phyloP scores from a whole-genome alignment of 2,888 invertebrate genomes.

The Alloscopus bannaensis region DNA sequence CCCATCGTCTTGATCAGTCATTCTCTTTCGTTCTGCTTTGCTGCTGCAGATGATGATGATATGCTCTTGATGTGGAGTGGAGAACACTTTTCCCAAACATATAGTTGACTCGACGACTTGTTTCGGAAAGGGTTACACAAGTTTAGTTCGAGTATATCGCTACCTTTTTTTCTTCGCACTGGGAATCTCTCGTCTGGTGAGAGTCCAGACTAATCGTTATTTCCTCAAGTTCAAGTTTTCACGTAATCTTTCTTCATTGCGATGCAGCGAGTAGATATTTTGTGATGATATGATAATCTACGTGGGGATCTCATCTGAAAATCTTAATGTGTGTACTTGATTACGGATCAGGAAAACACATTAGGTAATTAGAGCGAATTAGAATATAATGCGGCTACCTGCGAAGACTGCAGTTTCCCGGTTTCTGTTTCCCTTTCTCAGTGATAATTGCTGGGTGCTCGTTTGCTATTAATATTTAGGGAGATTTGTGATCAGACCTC shows the following conservation, averaged over 20 bases:
- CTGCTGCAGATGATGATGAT: slow-evolving; percentile 9
- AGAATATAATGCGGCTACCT: slow-evolving; percentile 21
- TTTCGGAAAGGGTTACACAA: background rate
- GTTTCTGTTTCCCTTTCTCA: slow-evolving; percentile 22
- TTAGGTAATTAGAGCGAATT: no score
- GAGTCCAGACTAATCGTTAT: background rate
- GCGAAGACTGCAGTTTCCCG: no score
- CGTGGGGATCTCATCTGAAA: slow-evolving; percentile 49
- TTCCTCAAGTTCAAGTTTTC: background rate
- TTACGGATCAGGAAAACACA: slow-evolving; percentile 8
- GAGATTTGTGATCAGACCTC: slow-evolving; percentile 39
- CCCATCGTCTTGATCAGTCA: slow-evolving; percentile 42
- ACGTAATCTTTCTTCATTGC: background rate
- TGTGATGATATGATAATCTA: slow-evolving; percentile 18
- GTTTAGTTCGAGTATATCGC: background rate
- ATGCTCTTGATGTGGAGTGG: no score
- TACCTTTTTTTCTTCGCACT: background rate
- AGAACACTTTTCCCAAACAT: slow-evolving; percentile 4
- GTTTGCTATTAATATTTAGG: slow-evolving; percentile 26
- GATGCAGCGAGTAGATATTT: background rate
- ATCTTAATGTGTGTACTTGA: slow-evolving; percentile 46
- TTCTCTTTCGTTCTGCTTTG: slow-evolving; percentile 25
- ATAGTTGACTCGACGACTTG: no score
- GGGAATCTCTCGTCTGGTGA: background rate
- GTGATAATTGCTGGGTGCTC: slow-evolving; percentile 52